Base-by-base conservation (phyloP, 2,797 vertebrate species). In the Poeciliopsis gracilis region DNA sequence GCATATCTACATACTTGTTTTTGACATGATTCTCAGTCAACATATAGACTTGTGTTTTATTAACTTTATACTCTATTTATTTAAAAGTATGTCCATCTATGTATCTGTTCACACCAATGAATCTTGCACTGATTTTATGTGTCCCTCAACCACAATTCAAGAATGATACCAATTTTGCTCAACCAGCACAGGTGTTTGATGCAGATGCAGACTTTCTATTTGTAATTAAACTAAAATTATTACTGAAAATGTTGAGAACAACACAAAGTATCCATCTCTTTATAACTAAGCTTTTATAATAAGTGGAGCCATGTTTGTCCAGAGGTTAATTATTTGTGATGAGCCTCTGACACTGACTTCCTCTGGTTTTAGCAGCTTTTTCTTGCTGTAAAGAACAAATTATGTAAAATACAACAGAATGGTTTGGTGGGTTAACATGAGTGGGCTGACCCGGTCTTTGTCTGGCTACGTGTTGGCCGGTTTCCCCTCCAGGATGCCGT, bases 401-500 rank as follows among this genome's bases (percentile, higher is more conserved):
- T 16, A 69, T 23, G 20, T 51, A 33, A 49, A 36, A 9, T 63
- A 59, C 23, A 67, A 25, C 15, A 73, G 25, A 53, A n/a, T 33
- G 5, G 4, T 61, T 30, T 33, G 75, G 51, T 59, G 76, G 28
- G 71, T 55, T 53, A n/a, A 67, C 46, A 47, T 47, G 47, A 55
- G 46, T 12, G 55, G 28, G 78, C 73, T 71, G 75, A 76, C 49
- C 23, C 38, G 7, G 49, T 79, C 33, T 57, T 70, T 13, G 77
- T 86, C 81, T 85, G 33, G 75, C 87, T 88, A 85, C 87, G 86
- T 90, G 91, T 92, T 18, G 1, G 28, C 41, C 13, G 0, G 63
- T 81, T 92, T 92, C 90, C 90, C 87, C 59, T 72, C 3, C 78
- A 84, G 88, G 90, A 92, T 78, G 85, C 79, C 25, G 79, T 28